A percentile compares a stretch with the other conserved stretches of the same genome.
Evolutionary conservation across 2,113 vertebrate species (phyloP).

Genomic region (Brachypteracias leptosomus): DNA sequence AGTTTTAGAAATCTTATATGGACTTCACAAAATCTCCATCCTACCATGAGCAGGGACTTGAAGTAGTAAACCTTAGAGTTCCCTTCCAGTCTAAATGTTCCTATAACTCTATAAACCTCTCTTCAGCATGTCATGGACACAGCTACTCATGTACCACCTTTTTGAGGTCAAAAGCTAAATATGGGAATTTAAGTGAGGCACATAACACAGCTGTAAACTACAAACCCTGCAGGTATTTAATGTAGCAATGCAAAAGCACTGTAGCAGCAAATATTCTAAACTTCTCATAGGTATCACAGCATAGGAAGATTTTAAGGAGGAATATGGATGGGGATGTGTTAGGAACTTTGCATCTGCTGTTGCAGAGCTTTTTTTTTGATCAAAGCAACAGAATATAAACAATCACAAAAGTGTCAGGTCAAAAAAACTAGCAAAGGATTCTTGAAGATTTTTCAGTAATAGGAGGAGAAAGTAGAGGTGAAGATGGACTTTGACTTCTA

Average conservation of each 20-base stretch:
- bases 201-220: neutral
- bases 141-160: neutral
- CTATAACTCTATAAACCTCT: neutral
- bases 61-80: neutral
- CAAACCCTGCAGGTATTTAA: too few species aligned
- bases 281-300: neutral
- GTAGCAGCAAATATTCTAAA: neutral
- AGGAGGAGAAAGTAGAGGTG: neutral
- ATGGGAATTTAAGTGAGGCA: neutral
- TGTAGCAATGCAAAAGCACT: too few species aligned
- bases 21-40: neutral
- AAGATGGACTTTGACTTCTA: neutral
- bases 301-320: neutral
- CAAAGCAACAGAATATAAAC: neutral
- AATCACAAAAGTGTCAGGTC: rapidly evolving
- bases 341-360: neutral
- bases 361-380: neutral
- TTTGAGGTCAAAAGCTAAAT: neutral
- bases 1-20: neutral
- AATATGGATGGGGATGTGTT: neutral
- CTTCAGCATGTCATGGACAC: neutral
- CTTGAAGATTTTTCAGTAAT: neutral
- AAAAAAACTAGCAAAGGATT: neutral
- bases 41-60: neutral
- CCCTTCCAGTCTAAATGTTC: neutral